Evolutionary conservation across 2,113 vertebrate species (phyloP).

Genomic region (Phylloscopus trochilus): DNA sequence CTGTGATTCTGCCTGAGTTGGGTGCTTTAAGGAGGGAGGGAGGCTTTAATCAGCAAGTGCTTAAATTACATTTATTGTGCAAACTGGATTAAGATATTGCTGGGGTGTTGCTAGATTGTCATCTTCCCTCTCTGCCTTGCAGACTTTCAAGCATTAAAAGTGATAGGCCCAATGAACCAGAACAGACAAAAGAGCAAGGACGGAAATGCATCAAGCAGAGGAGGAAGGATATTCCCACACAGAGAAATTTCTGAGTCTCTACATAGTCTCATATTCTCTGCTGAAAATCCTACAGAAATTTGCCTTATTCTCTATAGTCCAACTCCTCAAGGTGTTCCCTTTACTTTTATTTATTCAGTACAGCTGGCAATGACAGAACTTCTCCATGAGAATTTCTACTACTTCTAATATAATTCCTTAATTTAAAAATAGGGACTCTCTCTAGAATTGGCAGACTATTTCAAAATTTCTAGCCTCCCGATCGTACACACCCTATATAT

Average conservation of each 20-base stretch:
- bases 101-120: background rate
- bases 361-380: background rate
- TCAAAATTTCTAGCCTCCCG: slow-evolving; percentile 9
- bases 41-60: background rate
- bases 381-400: background rate
- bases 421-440: slow-evolving; percentile 47
- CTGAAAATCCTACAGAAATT: background rate
- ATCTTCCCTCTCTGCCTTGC: background rate
- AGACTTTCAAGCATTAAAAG: background rate
- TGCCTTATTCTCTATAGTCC: background rate
- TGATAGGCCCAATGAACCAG: background rate
- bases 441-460: slow-evolving; percentile 16
- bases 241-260: background rate
- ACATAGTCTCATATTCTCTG: background rate
- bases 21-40: background rate
- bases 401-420: background rate
- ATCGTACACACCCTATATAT: slow-evolving; percentile 31
- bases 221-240: background rate
- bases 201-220: background rate
- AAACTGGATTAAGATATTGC: background rate
- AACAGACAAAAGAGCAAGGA: background rate
- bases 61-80: background rate
- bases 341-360: background rate
- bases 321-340: background rate
- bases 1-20: background rate